A percentile compares a stretch with the other conserved stretches of the same genome.
phyloP scores from a whole-genome alignment of 2,888 invertebrate species.

The Nasonia oneida region DNA sequence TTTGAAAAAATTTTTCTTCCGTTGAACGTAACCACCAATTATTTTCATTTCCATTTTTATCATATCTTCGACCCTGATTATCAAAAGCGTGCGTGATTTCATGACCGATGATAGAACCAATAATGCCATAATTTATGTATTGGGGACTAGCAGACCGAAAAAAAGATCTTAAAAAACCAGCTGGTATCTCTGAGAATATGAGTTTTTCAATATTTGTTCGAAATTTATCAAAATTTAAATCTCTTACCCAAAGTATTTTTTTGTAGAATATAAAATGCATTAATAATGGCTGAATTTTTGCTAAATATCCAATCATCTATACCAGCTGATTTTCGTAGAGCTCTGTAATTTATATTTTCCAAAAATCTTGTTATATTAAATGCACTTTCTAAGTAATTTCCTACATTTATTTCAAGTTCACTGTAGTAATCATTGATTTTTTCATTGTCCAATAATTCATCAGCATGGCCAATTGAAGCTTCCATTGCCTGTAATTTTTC shows the following conservation, averaged over 20 bases:
- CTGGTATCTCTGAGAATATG: conserved; percentile 88
- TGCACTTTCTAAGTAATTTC: conserved; percentile 7
- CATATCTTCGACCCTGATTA: conserved; percentile 93
- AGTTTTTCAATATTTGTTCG: background rate
- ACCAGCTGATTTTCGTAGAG: conserved; percentile 89
- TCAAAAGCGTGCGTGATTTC: conserved; percentile 96
- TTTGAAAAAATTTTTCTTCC: conserved; percentile 89
- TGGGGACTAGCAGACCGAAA: conserved; percentile 92
- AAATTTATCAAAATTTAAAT: background rate
- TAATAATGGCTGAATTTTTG: conserved; percentile 86
- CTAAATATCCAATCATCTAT: conserved; percentile 81
- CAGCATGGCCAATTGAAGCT: conserved; percentile 84
- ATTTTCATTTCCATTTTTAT: conserved; percentile 92
- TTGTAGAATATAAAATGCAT: conserved; percentile 91
- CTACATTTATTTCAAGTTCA: conserved; percentile 26
- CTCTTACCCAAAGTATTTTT: conserved; percentile 93
- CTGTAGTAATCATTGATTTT: conserved; percentile 49
- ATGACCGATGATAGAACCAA: conserved; percentile 94
- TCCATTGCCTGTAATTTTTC: conserved; percentile 43
- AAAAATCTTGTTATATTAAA: conserved; percentile 84
- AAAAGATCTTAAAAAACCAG: conserved; percentile 94
- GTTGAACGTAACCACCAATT: conserved; percentile 96
- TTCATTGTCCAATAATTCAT: conserved; percentile 80
- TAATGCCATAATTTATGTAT: conserved; percentile 95
- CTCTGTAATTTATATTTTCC: conserved; percentile 88